These are phyloP conservation scores for Drosophila conformis DNA, from an alignment of 2,888 invertebrate genomes.

Conservation along the genomic window DNA sequence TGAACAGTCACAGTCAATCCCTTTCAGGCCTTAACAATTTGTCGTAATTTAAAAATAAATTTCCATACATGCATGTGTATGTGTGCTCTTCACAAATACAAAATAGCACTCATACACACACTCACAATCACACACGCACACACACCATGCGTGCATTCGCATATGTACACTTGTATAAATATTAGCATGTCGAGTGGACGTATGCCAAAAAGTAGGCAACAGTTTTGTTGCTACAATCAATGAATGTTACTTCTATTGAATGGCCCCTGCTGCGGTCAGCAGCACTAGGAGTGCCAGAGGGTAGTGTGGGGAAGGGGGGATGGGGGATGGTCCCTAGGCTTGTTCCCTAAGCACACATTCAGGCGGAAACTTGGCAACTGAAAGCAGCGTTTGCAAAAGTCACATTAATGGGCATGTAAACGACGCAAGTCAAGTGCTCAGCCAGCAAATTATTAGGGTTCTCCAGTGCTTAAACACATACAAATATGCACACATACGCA, in stretches of 20 bases:
- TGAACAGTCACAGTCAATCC: neutral
- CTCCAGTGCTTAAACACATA: constrained; percentile 31
- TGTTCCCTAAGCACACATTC: constrained; percentile 51
- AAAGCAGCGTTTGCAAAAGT: constrained; percentile 70
- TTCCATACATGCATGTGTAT: constrained; percentile 23
- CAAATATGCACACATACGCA: neutral
- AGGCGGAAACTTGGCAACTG: constrained; percentile 20
- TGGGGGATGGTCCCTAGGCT: neutral
- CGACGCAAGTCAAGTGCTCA: constrained; percentile 70
- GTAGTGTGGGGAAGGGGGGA: too few relatives aligned
- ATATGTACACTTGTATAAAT: constrained; percentile 30
- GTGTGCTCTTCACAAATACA: constrained; percentile 7
- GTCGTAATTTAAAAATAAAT: constrained; percentile 54
- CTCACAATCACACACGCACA: neutral
- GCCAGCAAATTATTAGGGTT: constrained; percentile 70
- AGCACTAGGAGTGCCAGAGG: constrained; percentile 6
- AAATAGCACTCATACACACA: constrained; percentile 7
- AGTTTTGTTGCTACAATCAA: constrained; percentile 57
- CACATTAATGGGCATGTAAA: constrained; percentile 74
- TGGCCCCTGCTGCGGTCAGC: constrained; percentile 13
- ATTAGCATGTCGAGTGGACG: constrained; percentile 45
- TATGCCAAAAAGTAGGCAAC: constrained; percentile 49
- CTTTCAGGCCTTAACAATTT: constrained; percentile 35
- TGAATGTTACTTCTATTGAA: constrained; percentile 25
- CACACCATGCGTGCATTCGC: neutral